phyloP scores from a whole-genome alignment of 2,797 vertebrate species.

The Triplophysa bombifrons region DNA sequence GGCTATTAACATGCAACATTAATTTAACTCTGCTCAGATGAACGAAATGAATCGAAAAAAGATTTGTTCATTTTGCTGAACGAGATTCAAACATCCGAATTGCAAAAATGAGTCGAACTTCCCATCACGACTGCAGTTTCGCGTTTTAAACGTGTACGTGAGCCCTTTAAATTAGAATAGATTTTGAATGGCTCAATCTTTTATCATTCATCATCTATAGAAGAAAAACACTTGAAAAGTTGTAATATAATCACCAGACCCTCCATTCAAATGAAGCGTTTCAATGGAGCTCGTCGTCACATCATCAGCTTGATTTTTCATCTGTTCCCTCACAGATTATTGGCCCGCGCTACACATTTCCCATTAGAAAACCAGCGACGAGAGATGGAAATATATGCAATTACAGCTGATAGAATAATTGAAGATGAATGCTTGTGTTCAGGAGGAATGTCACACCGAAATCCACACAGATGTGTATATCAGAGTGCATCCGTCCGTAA shows the following conservation, averaged over 20 bases:
- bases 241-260: background rate
- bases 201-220: too few relatives aligned
- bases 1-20: too few relatives aligned
- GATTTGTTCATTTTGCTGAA: too few relatives aligned
- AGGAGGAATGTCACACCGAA: constrained; percentile 44
- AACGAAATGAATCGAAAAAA: too few relatives aligned
- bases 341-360: constrained; percentile 3
- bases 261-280: background rate
- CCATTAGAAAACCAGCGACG: constrained; percentile 37
- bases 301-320: background rate
- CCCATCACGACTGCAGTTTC: too few relatives aligned
- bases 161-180: too few relatives aligned
- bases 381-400: constrained; percentile 48
- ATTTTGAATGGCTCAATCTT: too few relatives aligned
- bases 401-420: constrained; percentile 50
- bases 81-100: too few relatives aligned
- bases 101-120: too few relatives aligned
- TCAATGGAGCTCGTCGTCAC: background rate
- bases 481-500: constrained; percentile 42
- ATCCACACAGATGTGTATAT: constrained; percentile 46
- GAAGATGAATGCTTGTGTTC: constrained; percentile 47
- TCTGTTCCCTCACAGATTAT: constrained; percentile 29
- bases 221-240: background rate
- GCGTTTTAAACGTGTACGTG: too few relatives aligned
- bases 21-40: too few relatives aligned